Base-by-base conservation (phyloP, 2,888 invertebrate species). In the Ophion obscuratus region DNA sequence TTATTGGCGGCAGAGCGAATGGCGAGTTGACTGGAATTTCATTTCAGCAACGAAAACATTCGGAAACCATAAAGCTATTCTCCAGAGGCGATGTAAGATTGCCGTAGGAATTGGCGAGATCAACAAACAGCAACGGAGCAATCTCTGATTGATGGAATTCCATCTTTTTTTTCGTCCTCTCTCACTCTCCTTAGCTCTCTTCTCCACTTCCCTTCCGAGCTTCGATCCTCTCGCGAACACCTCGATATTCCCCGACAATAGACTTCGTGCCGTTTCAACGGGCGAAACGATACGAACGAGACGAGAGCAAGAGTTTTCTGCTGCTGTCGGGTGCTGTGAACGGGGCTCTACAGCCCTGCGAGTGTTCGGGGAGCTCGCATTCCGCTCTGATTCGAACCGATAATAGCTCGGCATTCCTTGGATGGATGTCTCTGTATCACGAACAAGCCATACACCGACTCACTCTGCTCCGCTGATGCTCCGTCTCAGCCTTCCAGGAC, bases 341-440 rank as follows among this genome's bases (percentile, higher is more conserved):
- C 57, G 64, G 74, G 64, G 74, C 73, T 77, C 53, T 53, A 53
- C 64, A n/a, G 14, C 57, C 57, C 67, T 74, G 73, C 71, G 67
- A 80, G 77, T 74, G 76, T 79, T 70, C 82, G 74, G 47, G 74
- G 40, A 82, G 80, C 74, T 86, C 82, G 81, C 84, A 87, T 87
- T 87, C 86, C 87, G 82, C 87, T 86, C 84, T 86, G 86, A 87
- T 87, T 87, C 87, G 82, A 87, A 86, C 86, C 86, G 83, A 87
- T 87, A 86, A 87, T 87, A 80, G 87, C 80, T 67, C 84, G 75
- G 71, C 76, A 86, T 87, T 87, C 84, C 85, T 83, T 62, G 27
- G 74, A 84, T 70, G 86, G 84, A 87, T 83, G 84, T 86, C 81
- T 87, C 79, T 84, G 84, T 87, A 87, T 77, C 74, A 70, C 71